These are phyloP conservation scores for Anagrus nilaparvatae DNA, from an alignment of 1,140 invertebrate genomes.

Conservation along the genomic window DNA sequence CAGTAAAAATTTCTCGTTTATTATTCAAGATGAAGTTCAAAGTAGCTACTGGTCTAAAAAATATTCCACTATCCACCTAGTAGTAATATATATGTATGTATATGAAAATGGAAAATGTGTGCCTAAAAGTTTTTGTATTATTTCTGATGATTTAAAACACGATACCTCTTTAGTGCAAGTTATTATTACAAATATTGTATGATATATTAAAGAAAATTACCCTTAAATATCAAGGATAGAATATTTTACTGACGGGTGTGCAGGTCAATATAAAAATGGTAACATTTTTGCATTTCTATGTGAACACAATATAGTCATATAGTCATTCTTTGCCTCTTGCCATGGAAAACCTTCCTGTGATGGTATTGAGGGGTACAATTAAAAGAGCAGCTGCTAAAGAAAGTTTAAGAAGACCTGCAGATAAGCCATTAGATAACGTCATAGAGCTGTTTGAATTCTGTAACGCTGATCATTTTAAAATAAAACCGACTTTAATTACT, in stretches of 20 bases:
- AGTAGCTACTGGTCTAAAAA: slow-evolving; percentile 11
- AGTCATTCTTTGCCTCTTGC: background rate
- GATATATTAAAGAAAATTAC: background rate
- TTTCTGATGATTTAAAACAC: background rate
- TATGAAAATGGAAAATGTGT: background rate
- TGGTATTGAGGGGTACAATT: background rate
- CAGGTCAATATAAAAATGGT: background rate
- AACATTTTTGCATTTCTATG: background rate
- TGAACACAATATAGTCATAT: background rate
- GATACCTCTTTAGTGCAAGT: background rate
- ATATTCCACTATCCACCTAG: slow-evolving; percentile 10
- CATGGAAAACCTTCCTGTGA: background rate
- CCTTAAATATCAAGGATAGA: background rate
- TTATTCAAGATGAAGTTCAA: slow-evolving; percentile 11
- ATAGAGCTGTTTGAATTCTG: slow-evolving; percentile 8
- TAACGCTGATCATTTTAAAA: slow-evolving; percentile 3
- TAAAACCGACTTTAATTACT: background rate
- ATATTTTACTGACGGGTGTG: background rate
- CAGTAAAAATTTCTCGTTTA: slow-evolving; percentile 13
- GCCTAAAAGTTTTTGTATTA: background rate
- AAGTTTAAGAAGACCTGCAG: background rate
- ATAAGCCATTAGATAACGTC: slow-evolving; percentile 10
- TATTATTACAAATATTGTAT: background rate
- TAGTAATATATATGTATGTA: slow-evolving; percentile 8
- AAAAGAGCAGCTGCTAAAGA: background rate